Evolutionary conservation across 2,113 vertebrate genomes (phyloP).

Genomic region (Saccopteryx bilineata): DNA sequence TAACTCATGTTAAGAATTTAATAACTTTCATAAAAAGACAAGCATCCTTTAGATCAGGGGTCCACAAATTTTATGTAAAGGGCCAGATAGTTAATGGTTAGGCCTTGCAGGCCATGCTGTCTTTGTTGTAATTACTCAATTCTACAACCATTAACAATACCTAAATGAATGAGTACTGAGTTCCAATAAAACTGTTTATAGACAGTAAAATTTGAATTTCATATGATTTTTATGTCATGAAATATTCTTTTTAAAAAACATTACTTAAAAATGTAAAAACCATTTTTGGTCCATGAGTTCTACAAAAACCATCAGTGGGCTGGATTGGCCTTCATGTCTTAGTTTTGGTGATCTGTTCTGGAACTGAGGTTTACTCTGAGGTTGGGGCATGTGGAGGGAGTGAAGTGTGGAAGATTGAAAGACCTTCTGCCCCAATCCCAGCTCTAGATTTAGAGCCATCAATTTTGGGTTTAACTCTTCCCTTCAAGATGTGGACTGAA

Average conservation of each 20-base stretch:
- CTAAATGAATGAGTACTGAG: not conserved
- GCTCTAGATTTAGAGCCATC: not conserved
- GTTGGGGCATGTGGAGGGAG: not conserved
- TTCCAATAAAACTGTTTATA: not conserved
- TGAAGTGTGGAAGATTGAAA: not conserved
- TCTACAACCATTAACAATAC: not conserved
- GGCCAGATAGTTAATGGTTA: not conserved
- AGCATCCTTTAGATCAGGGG: not conserved
- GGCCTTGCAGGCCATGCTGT: not conserved
- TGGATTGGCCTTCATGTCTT: not conserved
- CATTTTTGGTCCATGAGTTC: not conserved
- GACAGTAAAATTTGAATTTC: not conserved
- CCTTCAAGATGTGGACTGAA: not conserved
- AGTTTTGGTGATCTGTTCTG: not conserved
- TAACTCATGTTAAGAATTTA: not conserved
- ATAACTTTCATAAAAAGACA: constrained; percentile 8
- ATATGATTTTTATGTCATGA: not conserved
- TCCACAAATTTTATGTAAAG: not conserved
- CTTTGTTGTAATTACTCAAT: not conserved
- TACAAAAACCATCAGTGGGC: not conserved
- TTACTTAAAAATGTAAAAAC: constrained; percentile 34
- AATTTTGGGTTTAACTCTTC: not conserved
- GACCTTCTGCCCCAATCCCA: not conserved
- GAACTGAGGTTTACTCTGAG: not conserved
- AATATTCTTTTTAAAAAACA: not conserved